Conservation (phyloP, 64 coral and sea anemone species). For the Trachythela sp. region DNA sequence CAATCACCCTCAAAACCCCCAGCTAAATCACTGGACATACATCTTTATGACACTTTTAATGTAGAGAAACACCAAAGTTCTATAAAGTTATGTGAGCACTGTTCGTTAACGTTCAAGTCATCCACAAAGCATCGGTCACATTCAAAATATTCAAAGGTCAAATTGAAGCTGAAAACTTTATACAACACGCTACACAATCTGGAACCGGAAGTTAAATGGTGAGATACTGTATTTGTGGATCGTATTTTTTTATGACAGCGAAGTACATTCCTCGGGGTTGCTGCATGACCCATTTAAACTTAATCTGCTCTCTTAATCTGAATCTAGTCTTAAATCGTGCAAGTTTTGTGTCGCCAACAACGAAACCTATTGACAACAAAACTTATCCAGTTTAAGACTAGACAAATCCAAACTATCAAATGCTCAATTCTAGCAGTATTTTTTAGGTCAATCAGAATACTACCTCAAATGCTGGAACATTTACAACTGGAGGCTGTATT, state of each 20-base stretch:
- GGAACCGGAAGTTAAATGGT: slow-evolving; percentile 13
- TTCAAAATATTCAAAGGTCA: background rate
- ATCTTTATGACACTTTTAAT: too few relatives aligned
- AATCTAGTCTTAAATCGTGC: too few relatives aligned
- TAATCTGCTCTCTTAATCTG: too few relatives aligned
- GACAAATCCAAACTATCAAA: too few relatives aligned
- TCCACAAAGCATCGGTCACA: background rate
- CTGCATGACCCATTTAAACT: too few relatives aligned
- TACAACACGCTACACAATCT: background rate
- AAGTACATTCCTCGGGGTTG: too few relatives aligned
- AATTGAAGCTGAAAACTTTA: background rate
- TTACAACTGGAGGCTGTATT: slow-evolving; percentile 72
- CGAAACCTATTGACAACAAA: too few relatives aligned
- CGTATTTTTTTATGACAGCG: too few relatives aligned
- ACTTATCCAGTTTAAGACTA: too few relatives aligned
- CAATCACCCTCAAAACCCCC: too few relatives aligned
- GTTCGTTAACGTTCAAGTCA: background rate
- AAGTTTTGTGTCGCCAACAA: too few relatives aligned
- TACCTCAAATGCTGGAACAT: slow-evolving; percentile 52
- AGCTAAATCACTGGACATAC: too few relatives aligned
- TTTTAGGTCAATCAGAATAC: slow-evolving; percentile 60
- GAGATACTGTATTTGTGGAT: background rate
- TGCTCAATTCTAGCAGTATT: background rate
- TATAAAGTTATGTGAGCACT: background rate
- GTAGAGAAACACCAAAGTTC: background rate